Base-by-base conservation (phyloP, 2,113 vertebrate species). In the Redunca redunca region DNA sequence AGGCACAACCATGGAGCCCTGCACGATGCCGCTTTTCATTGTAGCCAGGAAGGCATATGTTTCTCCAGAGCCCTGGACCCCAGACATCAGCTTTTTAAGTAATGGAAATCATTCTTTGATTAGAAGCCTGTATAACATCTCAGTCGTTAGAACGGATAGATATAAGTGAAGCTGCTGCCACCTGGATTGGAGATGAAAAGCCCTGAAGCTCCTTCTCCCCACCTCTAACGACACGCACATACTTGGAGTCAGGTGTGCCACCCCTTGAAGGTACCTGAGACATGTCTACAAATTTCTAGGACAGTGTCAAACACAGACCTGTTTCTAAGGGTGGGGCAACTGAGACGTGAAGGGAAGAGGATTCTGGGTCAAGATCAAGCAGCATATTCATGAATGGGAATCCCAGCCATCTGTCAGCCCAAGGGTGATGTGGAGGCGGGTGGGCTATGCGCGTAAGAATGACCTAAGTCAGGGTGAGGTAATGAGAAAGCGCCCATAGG, bases 21-120 rank as follows among this genome's bases (percentile, higher is more conserved):
- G 0, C 0, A 15, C 3, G 5, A 52, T 7, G 50, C 60, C 14
- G 28, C 13, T 0, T 23, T 21, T 81, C 21, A n/a, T 6, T 17
- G 6, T 4, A 19, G 50, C 25, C 36, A 2, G 0, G 52, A 67
- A 23, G 36, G 2, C 14, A 48, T 80, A 11, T 4, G 3, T 57
- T n/a, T 81, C 82, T 50, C 83, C 48, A 57, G 55, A 85, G 33
- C n/a, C 50, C 6, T 14, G 57, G 48, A 28, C 48, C 19, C 36
- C 33, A 14, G 19, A 53, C 12, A 16, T 88, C 53, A 67, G 26
- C 40, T 21, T 90, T 71, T 36, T 55, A 91, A 67, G n/a, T 12
- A 9, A 43, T 58, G 53, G 84, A 78, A 78, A 90, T 64, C 33
- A 80, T 77, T 88, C 85, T 91, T 53, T 88, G 7, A 78, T 67